Conservation (phyloP, 2,888 invertebrate species). For the Papilio protenor region DNA sequence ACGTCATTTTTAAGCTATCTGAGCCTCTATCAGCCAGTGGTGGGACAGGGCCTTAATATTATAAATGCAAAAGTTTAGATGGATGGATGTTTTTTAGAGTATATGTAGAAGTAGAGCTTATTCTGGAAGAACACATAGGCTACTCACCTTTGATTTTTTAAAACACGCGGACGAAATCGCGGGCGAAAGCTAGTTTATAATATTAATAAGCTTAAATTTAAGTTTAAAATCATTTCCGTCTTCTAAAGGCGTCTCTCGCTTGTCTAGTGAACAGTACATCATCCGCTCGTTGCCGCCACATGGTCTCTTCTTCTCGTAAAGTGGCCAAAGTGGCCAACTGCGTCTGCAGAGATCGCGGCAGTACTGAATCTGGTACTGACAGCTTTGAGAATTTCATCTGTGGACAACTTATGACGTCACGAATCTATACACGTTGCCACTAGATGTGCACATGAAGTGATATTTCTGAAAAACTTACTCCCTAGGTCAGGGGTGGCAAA, state of each 20-base stretch:
- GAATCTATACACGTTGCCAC: not conserved
- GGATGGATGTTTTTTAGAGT: too few species aligned
- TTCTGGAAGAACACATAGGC: too few species aligned
- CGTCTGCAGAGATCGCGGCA: constrained; percentile 63
- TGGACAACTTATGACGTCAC: not conserved
- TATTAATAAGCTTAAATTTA: not conserved
- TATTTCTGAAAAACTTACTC: not conserved
- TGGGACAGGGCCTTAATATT: too few species aligned
- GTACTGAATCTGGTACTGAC: constrained; percentile 62
- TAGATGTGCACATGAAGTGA: not conserved
- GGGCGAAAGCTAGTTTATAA: too few species aligned
- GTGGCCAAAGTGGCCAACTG: constrained; percentile 56
- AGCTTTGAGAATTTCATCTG: constrained; percentile 71
- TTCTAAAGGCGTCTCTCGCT: constrained; percentile 65
- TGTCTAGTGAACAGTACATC: constrained; percentile 66
- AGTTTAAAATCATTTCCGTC: constrained; percentile 58
- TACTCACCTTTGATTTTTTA: too few species aligned
- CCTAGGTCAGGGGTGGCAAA: not conserved
- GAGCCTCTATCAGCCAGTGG: too few species aligned
- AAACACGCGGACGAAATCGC: too few species aligned
- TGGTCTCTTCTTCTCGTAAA: constrained; percentile 60
- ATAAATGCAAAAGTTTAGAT: too few species aligned
- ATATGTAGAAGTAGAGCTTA: too few species aligned
- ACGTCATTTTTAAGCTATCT: too few species aligned
- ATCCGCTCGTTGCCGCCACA: constrained; percentile 64